These are phyloP conservation scores for Nymphalis urticae DNA, from an alignment of 2,888 invertebrate genomes.

Conservation along the genomic window DNA sequence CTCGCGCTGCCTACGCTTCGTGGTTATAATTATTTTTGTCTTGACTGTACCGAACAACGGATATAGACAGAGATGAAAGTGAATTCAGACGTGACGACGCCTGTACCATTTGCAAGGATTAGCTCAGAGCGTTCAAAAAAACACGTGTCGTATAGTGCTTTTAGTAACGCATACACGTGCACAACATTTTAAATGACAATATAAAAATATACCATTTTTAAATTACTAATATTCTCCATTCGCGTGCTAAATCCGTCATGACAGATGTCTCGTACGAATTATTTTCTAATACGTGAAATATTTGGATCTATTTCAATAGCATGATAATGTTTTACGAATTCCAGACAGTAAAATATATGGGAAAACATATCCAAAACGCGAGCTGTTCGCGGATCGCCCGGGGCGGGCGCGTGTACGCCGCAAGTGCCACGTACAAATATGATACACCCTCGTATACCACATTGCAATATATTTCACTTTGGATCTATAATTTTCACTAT, in stretches of 20 bases:
- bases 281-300: conserved; percentile 9
- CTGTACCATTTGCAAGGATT: conserved; percentile 69
- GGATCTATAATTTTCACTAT: conserved; percentile 11
- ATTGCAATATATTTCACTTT: conserved; percentile 27
- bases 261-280: background rate
- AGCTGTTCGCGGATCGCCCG: conserved; percentile 58
- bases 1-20: conserved; percentile 61
- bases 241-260: background rate
- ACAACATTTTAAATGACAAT: background rate
- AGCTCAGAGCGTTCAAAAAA: conserved; percentile 48
- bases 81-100: conserved; percentile 71
- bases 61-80: conserved; percentile 72
- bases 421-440: conserved; percentile 49
- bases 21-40: conserved; percentile 78
- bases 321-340: conserved; percentile 26
- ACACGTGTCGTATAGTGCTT: conserved; percentile 34
- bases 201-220: background rate
- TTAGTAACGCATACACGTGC: conserved; percentile 6
- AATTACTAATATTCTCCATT: background rate
- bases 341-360: conserved; percentile 40
- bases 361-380: conserved; percentile 46
- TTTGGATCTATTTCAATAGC: conserved; percentile 4
- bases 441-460: conserved; percentile 27
- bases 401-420: conserved; percentile 66
- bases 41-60: conserved; percentile 45